These are phyloP conservation scores for Nasonia longicornis DNA, from an alignment of 1,140 invertebrate species.

Conservation along the genomic window DNA sequence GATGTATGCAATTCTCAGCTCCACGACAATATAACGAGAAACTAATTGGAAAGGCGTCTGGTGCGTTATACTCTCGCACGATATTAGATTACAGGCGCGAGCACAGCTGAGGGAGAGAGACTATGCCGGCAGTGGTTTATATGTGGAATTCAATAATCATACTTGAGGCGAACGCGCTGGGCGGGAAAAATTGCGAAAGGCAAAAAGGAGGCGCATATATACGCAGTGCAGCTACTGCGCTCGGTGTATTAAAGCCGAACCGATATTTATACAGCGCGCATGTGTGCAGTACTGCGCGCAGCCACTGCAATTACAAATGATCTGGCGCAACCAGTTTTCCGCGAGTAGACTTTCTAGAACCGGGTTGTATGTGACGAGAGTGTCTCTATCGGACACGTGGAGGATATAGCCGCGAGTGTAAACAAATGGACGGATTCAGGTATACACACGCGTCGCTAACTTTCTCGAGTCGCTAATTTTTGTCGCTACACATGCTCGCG, in stretches of 20 bases:
- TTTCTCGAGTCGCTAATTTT: not conserved
- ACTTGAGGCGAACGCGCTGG: not conserved
- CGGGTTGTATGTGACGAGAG: not conserved
- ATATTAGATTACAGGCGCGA: constrained; percentile 15
- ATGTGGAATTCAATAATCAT: constrained; percentile 38
- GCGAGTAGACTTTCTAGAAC: constrained; percentile 31
- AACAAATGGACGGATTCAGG: constrained; percentile 11
- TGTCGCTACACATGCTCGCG: not conserved
- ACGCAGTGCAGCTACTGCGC: too few species aligned
- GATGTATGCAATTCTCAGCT: too few species aligned
- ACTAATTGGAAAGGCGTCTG: constrained; percentile 8
- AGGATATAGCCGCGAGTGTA: not conserved
- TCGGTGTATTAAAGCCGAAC: not conserved
- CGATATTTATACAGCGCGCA: constrained; percentile 19
- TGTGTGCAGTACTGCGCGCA: not conserved
- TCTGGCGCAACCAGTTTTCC: constrained; percentile 39
- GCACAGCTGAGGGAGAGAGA: too few species aligned
- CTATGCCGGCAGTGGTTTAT: too few species aligned
- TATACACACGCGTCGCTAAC: not conserved
- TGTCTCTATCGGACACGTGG: not conserved
- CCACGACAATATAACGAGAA: too few species aligned
- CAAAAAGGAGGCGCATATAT: not conserved
- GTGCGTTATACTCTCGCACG: not conserved
- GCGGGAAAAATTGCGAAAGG: constrained; percentile 13
- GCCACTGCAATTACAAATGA: constrained; percentile 33